phyloP scores from a whole-genome alignment of 1,140 invertebrate genomes.

The Proctacanthus coquilletti region DNA sequence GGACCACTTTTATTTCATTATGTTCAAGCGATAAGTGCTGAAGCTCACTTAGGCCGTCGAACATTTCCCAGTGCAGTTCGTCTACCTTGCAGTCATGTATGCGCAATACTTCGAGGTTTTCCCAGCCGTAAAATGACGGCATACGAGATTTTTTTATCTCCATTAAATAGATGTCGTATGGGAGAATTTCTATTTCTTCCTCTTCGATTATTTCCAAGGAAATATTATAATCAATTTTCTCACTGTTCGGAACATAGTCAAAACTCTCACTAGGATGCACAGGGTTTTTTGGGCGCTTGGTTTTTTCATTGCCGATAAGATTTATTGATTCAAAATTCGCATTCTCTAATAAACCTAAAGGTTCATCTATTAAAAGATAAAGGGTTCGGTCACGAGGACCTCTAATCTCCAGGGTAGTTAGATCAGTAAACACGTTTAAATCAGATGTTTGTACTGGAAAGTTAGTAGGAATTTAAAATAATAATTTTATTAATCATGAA shows the following conservation, averaged over 20 bases:
- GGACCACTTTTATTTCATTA: conserved; percentile 44
- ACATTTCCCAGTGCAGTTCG: conserved; percentile 51
- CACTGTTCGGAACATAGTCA: conserved; percentile 20
- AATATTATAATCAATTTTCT: conserved; percentile 7
- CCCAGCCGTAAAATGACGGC: conserved; percentile 39
- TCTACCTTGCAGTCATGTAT: conserved; percentile 41
- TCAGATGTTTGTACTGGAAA: conserved; percentile 9
- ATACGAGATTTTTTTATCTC: conserved; percentile 31
- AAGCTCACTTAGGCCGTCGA: conserved; percentile 42
- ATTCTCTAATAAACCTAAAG: conserved; percentile 28
- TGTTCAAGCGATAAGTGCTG: conserved; percentile 43
- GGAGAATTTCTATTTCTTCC: conserved; percentile 39
- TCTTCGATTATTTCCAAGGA: conserved; percentile 9
- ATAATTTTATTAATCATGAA: background rate
- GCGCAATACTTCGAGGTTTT: conserved; percentile 37
- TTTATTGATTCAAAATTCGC: conserved; percentile 31
- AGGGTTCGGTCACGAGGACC: conserved; percentile 28
- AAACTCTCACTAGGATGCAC: conserved; percentile 20
- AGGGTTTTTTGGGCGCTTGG: conserved; percentile 21
- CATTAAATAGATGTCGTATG: conserved; percentile 44
- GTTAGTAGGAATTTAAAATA: background rate
- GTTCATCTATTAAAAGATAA: conserved; percentile 28
- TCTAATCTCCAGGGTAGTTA: conserved; percentile 42
- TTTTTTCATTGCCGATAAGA: conserved; percentile 18
- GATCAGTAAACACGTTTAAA: conserved; percentile 35